Conservation (phyloP, 2,888 invertebrate genomes). For the Saturnia japonica region DNA sequence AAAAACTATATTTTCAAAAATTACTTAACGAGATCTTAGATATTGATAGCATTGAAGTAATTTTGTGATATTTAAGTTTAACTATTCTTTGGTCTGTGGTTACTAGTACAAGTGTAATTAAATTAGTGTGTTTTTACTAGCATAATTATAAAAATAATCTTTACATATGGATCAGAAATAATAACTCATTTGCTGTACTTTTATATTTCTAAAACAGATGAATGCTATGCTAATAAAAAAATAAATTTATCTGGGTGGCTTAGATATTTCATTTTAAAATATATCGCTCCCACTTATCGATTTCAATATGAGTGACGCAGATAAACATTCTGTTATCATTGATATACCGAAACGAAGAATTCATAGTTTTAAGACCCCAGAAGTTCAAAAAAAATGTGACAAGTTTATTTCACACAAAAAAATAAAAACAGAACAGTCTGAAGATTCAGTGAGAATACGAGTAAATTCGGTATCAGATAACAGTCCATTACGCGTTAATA, state of each 20-base stretch:
- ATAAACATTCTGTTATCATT: conserved; percentile 42
- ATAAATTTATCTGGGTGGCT: conserved; percentile 44
- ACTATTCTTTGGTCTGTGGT: too few relatives aligned
- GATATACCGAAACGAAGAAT: conserved; percentile 44
- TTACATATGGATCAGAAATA: background rate
- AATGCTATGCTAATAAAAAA: background rate
- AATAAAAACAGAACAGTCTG: conserved; percentile 23
- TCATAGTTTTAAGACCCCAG: conserved; percentile 27
- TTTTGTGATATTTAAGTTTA: background rate
- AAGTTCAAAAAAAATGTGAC: conserved; percentile 29
- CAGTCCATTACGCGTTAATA: conserved; percentile 40
- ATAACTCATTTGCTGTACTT: background rate
- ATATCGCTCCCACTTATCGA: background rate
- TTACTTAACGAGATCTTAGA: background rate
- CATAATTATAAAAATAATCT: background rate
- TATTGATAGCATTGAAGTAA: background rate
- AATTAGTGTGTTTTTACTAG: background rate
- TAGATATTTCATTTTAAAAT: conserved; percentile 2
- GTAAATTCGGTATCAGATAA: conserved; percentile 40
- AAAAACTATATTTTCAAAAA: conserved; percentile 1
- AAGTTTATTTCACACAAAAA: conserved; percentile 29
- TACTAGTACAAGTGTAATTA: background rate
- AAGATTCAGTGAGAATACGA: conserved; percentile 21
- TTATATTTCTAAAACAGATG: background rate
- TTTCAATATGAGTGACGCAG: conserved; percentile 39